Evolutionary conservation across 2,797 vertebrate species (phyloP).

Genomic region (Galaxias olidus): DNA sequence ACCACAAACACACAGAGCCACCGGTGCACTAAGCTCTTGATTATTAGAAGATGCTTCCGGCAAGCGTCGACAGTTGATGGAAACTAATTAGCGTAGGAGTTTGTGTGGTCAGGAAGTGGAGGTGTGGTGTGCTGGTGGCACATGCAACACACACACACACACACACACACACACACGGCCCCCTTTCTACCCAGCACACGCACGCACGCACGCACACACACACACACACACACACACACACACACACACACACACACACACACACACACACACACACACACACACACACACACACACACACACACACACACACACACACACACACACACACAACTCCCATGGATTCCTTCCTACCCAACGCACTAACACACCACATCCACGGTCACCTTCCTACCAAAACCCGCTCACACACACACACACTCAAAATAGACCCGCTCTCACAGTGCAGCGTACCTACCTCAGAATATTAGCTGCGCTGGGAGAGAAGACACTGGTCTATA

Average conservation of each 20-base stretch:
- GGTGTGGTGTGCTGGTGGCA: slow-evolving; percentile 32
- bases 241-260: slow-evolving; percentile 2
- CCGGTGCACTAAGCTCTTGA: slow-evolving; percentile 12
- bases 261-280: slow-evolving; percentile 7
- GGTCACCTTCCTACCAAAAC: too few relatives aligned
- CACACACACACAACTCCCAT: not conserved
- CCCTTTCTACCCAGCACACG: too few relatives aligned
- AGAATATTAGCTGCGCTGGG: too few relatives aligned
- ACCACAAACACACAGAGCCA: slow-evolving; percentile 4
- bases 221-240: not conserved
- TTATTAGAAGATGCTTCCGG: slow-evolving; percentile 56
- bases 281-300: slow-evolving; percentile 50
- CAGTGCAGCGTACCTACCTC: too few relatives aligned
- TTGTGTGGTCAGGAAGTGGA: slow-evolving; percentile 49
- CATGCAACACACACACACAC: slow-evolving; percentile 28
- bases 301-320: slow-evolving; percentile 52
- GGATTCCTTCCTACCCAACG: too few relatives aligned
- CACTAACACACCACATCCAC: not conserved
- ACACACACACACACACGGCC: not conserved
- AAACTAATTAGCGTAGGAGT: slow-evolving; percentile 9
- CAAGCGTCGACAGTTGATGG: slow-evolving; percentile 19
- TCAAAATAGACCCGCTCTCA: too few relatives aligned
- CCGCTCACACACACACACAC: too few relatives aligned
- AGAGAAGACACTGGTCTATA: too few relatives aligned
- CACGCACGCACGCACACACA: not conserved